Percentiles rank a stretch among this genome's conserved stretches.
These are phyloP conservation scores for Zoanthus sansibaricus DNA, from an alignment of 92 coral and sea anemone species.

Conservation along the genomic window DNA sequence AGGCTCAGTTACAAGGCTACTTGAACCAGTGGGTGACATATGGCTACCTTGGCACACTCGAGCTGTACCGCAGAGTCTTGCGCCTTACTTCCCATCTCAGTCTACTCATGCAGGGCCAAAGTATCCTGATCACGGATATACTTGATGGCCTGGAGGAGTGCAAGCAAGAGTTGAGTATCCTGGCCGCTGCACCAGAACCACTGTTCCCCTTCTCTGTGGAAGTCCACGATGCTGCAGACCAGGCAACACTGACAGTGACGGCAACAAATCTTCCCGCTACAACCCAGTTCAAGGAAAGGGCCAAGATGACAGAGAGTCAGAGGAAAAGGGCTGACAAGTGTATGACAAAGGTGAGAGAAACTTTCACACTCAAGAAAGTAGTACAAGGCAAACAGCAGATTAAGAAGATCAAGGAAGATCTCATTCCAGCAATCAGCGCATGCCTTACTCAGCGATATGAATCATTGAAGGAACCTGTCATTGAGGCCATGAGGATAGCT, in stretches of 20 bases:
- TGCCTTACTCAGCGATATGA: conserved; percentile 12
- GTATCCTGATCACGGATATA: conserved; percentile 50
- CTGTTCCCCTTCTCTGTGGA: conserved; percentile 40
- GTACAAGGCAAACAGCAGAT: conserved; percentile 49
- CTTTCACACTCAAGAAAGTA: conserved; percentile 51
- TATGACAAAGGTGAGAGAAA: conserved; percentile 49
- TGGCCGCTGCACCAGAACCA: conserved; percentile 51
- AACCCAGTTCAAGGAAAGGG: conserved; percentile 48
- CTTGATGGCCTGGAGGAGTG: conserved; percentile 57
- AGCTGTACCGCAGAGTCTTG: conserved; percentile 62
- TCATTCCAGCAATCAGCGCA: conserved; percentile 53
- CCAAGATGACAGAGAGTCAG: conserved; percentile 49
- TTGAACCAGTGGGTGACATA: conserved; percentile 55
- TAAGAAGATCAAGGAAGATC: conserved; percentile 53
- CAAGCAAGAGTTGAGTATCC: conserved; percentile 44
- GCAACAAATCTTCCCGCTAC: conserved; percentile 54
- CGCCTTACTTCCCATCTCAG: conserved; percentile 62
- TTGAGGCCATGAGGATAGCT: conserved; percentile 43
- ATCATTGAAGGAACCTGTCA: conserved; percentile 50
- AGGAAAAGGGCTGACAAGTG: conserved; percentile 52
- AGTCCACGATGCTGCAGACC: conserved; percentile 13
- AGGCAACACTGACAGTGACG: conserved; percentile 28
- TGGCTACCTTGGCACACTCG: conserved; percentile 61
- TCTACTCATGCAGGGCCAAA: conserved; percentile 55
- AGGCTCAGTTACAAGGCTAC: conserved; percentile 51